Conservation (phyloP, 2,113 vertebrate species). For the Apodemus sylvaticus region DNA sequence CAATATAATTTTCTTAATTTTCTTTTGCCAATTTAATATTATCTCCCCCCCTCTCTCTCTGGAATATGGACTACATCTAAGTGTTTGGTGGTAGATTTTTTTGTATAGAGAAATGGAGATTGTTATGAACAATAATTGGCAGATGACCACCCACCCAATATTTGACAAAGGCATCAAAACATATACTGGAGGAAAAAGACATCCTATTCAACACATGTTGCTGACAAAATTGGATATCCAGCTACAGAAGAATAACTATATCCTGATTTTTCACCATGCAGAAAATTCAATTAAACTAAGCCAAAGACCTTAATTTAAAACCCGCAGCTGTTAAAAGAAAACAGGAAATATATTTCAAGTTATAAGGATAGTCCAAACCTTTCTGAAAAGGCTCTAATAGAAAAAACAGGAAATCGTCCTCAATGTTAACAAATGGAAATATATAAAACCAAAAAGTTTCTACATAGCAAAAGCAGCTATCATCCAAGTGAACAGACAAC, state of each 20-base stretch:
- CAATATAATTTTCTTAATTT: background rate
- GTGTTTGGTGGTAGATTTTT: background rate
- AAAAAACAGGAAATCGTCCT: background rate
- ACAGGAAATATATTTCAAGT: background rate
- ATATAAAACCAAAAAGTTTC: background rate
- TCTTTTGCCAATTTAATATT: background rate
- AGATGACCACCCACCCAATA: background rate
- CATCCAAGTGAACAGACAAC: background rate
- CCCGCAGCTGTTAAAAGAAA: background rate
- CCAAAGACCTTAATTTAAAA: background rate
- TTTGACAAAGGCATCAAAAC: background rate
- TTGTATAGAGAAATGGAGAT: background rate
- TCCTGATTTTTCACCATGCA: background rate
- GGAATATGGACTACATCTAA: background rate
- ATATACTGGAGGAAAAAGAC: too few species aligned
- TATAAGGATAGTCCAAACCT: background rate
- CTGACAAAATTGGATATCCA: background rate
- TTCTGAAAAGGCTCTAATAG: background rate
- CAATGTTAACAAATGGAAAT: background rate
- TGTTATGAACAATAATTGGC: background rate
- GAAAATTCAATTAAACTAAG: background rate
- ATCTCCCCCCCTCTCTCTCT: background rate
- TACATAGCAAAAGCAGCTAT: background rate
- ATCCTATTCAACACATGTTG: background rate
- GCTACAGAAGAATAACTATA: background rate